These are phyloP conservation scores for Oncorhynchus masou DNA, from an alignment of 2,113 vertebrate genomes.

Conservation along the genomic window DNA sequence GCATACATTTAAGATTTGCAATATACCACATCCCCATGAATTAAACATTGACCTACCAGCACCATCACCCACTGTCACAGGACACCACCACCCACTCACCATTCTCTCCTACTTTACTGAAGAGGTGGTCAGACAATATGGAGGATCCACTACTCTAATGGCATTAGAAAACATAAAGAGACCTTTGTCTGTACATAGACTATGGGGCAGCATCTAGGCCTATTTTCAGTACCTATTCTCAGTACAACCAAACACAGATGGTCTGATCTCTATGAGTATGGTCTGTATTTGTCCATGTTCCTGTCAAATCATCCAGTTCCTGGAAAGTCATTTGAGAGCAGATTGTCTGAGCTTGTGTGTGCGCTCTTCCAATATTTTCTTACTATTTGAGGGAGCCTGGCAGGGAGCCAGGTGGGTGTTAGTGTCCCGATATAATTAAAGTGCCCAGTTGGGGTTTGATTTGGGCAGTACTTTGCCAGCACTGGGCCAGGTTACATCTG, in stretches of 20 bases:
- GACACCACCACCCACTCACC: no score
- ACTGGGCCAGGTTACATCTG: not conserved
- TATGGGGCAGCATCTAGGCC: not conserved
- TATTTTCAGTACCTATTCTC: constrained; percentile 4
- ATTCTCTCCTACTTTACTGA: no score
- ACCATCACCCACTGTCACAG: no score
- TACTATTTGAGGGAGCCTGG: no score
- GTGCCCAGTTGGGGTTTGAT: not conserved
- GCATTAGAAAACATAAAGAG: not conserved
- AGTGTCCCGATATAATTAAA: no score
- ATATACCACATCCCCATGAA: no score
- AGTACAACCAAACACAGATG: not conserved
- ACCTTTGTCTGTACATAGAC: not conserved
- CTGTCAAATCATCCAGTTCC: not conserved
- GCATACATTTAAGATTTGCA: no score
- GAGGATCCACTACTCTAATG: not conserved
- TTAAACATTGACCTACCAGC: no score
- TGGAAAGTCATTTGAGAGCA: not conserved
- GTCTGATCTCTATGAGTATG: not conserved
- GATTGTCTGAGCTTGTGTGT: not conserved
- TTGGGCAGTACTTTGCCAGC: not conserved
- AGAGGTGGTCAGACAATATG: not conserved
- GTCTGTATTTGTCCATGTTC: not conserved
- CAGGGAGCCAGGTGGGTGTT: no score
- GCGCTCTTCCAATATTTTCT: not conserved